Base-by-base conservation (phyloP, 2,797 vertebrate species). In the Syngnathus rostellatus region DNA sequence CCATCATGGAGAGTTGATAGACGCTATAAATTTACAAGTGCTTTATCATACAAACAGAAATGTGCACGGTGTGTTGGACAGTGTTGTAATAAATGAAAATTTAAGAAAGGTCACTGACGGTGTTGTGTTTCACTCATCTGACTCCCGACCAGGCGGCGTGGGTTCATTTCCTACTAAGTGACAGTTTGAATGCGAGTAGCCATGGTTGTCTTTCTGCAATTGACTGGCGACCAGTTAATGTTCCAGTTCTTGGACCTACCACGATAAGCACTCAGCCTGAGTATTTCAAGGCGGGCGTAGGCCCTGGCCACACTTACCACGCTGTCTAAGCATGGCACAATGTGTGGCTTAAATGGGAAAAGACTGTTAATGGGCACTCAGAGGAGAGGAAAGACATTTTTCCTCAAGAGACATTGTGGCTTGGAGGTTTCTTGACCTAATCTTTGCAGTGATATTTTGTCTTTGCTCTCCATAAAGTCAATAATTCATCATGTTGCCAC, bases 341-440 rank as follows among this genome's bases (percentile, higher is more conserved):
- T 83, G 76, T 67, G 21, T 19, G 74, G 72, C 80, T 87, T 78
- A 80, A 88, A 87, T 86, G 82, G 82, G 86, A 89, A 88, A 80
- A 87, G 85, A 87, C 83, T 81, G 83, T 84, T 90, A 90, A 90
- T 90, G 86, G 85, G 81, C 83, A 89, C 86, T 90, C 88, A 86
- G 79, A 83, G 77, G 70, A 83, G 80, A 23, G 81, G 81, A 74
- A 87, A 90, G 86, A 86, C 79, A 87, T 86, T 88, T 31, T 88
- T 83, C 83, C 87, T 87, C 83, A 77, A 75, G 85, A 89, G 85
- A 85, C 70, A 65, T 63, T 69, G 80, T 1, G 82, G 86, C 86
- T 88, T 83, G 81, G 79, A 79, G 78, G 76, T 81, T 80, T 83
- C 81, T 84, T 75, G 76, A 16, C 75, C 37, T 39, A 21, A 31